A percentile compares a stretch with the other conserved stretches of the same genome.
phyloP scores from a whole-genome alignment of 2,113 vertebrate genomes.

The Tetraodon nigroviridis region DNA sequence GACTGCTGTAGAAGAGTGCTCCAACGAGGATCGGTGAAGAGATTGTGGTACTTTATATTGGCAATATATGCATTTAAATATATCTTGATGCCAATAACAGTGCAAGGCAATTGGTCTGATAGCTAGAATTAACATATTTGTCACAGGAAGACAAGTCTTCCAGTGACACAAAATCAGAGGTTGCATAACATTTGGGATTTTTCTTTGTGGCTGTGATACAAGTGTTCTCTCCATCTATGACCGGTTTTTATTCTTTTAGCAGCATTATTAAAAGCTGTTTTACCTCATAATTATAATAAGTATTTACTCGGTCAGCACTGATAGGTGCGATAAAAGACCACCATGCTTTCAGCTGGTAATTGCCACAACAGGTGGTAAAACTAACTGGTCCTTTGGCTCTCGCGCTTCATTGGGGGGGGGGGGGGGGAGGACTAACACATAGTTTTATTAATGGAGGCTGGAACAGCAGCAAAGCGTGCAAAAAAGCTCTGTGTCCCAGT shows the following conservation, averaged over 20 bases:
- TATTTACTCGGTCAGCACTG: constrained; percentile 6
- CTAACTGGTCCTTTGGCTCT: constrained; percentile 44
- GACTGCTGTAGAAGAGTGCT: constrained; percentile 34
- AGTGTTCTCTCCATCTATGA: too few relatives aligned
- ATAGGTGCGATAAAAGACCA: constrained; percentile 19
- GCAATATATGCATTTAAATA: constrained; percentile 22
- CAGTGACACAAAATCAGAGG: too few relatives aligned
- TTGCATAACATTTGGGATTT: too few relatives aligned
- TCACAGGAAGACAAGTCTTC: too few relatives aligned
- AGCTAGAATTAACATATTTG: too few relatives aligned
- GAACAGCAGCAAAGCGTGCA: constrained; percentile 49
- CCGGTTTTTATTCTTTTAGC: too few relatives aligned
- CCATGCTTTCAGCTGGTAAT: constrained; percentile 51
- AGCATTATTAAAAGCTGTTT: not conserved
- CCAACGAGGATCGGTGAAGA: constrained; percentile 1
- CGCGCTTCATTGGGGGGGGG: constrained; percentile 17
- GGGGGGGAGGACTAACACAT: constrained; percentile 35
- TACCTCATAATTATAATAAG: constrained; percentile 2
- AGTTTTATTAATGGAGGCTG: constrained; percentile 53
- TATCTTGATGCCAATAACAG: too few relatives aligned
- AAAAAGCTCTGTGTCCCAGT: constrained; percentile 49
- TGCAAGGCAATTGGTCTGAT: too few relatives aligned
- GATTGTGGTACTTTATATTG: constrained; percentile 4
- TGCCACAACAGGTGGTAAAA: constrained; percentile 70
- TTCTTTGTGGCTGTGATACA: too few relatives aligned